Percentiles rank a stretch among this genome's conserved stretches.
These are phyloP conservation scores for Felis catus DNA, from an alignment of 2,113 vertebrate species.

Conservation along the genomic window F.catus_Fca126_mat1.0 CM031415.1:203937501-203938000, in stretches of 20 bases:
- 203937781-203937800: background rate
- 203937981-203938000: too few species aligned
- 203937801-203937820: background rate
- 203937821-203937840: background rate
- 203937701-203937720: too few species aligned
- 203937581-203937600: background rate
- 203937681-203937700: too few species aligned
- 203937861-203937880: background rate
- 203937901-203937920: background rate
- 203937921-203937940: background rate
- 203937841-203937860: background rate
- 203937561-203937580: background rate
- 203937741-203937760: background rate
- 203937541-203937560: background rate
- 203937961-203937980: background rate
- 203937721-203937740: background rate
- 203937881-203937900: background rate
- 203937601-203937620: background rate
- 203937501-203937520: accelerated
- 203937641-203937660: background rate
- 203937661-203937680: background rate
- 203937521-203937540: background rate
- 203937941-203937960: background rate
- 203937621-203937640: background rate
- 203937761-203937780: background rate